These are phyloP conservation scores for Amblyopsis rosae DNA, from an alignment of 2,113 vertebrate genomes.

Conservation along the genomic window DNA sequence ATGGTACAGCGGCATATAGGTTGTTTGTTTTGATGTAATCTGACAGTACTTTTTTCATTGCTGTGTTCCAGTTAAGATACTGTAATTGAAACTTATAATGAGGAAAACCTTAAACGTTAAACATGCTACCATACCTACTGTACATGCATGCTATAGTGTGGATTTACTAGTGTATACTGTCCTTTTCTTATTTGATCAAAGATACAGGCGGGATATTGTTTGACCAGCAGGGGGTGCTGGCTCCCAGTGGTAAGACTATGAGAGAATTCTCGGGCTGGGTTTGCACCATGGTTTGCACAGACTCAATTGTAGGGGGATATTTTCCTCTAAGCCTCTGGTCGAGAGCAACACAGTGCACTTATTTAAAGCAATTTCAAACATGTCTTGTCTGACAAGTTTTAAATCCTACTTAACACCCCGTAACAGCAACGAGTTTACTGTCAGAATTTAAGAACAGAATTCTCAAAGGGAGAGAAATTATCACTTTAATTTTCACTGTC, in stretches of 20 bases:
- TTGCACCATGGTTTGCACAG: conserved; percentile 58
- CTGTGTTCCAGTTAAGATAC: too few species aligned
- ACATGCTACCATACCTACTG: too few species aligned
- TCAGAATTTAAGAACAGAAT: conserved; percentile 83
- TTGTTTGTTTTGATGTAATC: too few species aligned
- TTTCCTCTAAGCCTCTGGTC: conserved; percentile 82
- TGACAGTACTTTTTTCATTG: too few species aligned
- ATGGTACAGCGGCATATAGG: too few species aligned
- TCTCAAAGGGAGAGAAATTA: conserved; percentile 80
- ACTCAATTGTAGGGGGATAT: conserved; percentile 83
- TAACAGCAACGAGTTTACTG: conserved; percentile 84
- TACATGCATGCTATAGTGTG: too few species aligned
- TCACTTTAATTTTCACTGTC: conserved; percentile 77
- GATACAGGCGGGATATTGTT: too few species aligned
- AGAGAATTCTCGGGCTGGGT: conserved; percentile 45
- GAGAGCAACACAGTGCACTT: conserved; percentile 86
- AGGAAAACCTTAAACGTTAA: too few species aligned
- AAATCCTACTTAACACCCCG: conserved; percentile 85
- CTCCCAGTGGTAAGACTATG: conserved; percentile 63
- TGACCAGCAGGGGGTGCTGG: conserved; percentile 78
- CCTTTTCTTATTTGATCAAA: too few species aligned
- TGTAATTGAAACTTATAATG: too few species aligned
- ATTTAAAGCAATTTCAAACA: conserved; percentile 88
- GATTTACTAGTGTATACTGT: too few species aligned
- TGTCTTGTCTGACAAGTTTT: conserved; percentile 88